Percentiles rank a stretch among this genome's conserved stretches.
These are phyloP conservation scores for Listrodromus nycthemerus DNA, from an alignment of 2,888 invertebrate genomes.

Conservation along the genomic window DNA sequence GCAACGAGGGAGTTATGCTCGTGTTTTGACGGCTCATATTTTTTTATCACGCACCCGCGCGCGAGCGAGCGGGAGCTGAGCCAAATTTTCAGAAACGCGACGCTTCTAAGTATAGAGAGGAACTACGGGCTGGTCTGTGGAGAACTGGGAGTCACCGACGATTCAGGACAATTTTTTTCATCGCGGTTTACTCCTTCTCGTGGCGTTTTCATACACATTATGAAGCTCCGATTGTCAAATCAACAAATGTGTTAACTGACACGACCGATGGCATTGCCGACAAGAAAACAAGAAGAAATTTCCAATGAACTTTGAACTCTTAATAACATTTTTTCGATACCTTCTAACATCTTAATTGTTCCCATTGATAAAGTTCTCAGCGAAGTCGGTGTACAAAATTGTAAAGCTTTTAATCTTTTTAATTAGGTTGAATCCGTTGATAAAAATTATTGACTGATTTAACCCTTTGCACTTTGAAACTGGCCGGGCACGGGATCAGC, in stretches of 20 bases:
- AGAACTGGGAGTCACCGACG: slow-evolving; percentile 1
- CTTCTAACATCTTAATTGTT: background rate
- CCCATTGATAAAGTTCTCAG: background rate
- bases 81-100: slow-evolving; percentile 77
- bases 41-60: slow-evolving; percentile 53
- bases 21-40: slow-evolving; percentile 71
- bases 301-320: background rate
- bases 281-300: background rate
- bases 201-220: background rate
- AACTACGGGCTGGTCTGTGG: background rate
- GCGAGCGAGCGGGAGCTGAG: slow-evolving; percentile 74
- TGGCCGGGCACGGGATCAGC: no score
- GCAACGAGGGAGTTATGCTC: slow-evolving; percentile 62
- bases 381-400: background rate
- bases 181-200: background rate
- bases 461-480: no score
- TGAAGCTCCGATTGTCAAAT: background rate
- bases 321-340: background rate
- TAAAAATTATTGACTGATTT: background rate
- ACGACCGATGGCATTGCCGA: background rate
- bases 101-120: slow-evolving; percentile 78
- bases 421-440: background rate
- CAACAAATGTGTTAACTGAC: background rate
- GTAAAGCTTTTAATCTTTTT: background rate
- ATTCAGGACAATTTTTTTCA: background rate